A percentile compares a stretch with the other conserved stretches of the same genome.
These are phyloP conservation scores for Creontiades dilutus DNA, from an alignment of 2,888 invertebrate genomes.

Conservation along the genomic window DNA sequence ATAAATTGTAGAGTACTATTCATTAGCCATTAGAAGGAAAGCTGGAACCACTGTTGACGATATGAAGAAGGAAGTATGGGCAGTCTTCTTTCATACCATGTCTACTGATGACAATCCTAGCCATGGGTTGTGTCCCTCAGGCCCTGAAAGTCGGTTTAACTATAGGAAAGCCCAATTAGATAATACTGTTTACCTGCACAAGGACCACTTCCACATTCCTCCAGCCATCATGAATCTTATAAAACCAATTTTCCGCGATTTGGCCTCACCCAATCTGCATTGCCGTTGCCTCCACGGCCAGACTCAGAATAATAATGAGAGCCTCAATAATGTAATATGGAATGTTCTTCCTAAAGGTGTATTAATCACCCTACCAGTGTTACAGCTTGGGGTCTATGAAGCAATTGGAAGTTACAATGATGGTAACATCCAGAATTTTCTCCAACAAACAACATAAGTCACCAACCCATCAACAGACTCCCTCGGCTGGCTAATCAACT, in stretches of 20 bases:
- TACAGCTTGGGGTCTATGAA: neutral
- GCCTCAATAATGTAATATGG: neutral
- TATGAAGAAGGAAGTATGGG: constrained; percentile 76
- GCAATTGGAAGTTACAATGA: neutral
- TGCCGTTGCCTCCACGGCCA: neutral
- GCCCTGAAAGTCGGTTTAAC: constrained; percentile 75
- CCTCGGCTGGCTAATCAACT: too few species aligned
- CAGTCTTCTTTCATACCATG: constrained; percentile 73
- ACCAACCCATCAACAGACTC: too few species aligned
- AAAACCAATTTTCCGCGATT: neutral
- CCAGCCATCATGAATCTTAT: neutral
- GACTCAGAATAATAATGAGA: neutral
- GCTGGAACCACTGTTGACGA: constrained; percentile 72
- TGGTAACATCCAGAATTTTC: neutral
- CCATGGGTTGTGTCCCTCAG: constrained; percentile 75
- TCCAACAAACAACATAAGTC: too few species aligned
- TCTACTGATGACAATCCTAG: neutral
- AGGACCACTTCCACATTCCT: neutral
- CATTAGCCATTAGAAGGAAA: constrained; percentile 76
- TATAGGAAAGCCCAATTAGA: constrained; percentile 71
- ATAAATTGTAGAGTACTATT: constrained; percentile 76
- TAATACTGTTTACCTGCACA: neutral
- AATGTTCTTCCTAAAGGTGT: neutral
- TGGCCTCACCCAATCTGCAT: neutral
- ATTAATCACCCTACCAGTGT: neutral